Base-by-base conservation (phyloP, 2,113 vertebrate genomes). In the Hydrolagus affinis region DNA sequence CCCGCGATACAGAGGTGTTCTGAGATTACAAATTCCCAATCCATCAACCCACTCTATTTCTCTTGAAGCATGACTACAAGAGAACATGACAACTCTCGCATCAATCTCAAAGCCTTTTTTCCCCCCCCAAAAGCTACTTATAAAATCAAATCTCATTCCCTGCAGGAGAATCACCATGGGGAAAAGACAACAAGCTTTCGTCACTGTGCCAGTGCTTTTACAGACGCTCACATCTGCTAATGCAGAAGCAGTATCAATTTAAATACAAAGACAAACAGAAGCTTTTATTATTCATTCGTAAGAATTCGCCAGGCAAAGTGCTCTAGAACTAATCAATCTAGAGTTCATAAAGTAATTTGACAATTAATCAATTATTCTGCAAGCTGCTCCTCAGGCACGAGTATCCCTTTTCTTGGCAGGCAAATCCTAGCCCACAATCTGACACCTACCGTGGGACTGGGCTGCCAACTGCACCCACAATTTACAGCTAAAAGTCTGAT, bases 381-480 rank as follows among this genome's bases (percentile, higher is more conserved):
- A 91, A 92, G 91, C 90, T 91, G 91, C 90, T 86, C 86, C 88
- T 62, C 88, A 89, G 87, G 87, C 25, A 72, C 87, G 86, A 88
- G 86, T 86, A 83, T 66, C 44, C 25, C 78, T 83, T 83, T 83
- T 32, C 60, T 83, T 92, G 91, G 93, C 92, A 91, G 1, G 3
- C 70, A 87, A 85, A 88, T 85, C 0, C 59, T 60, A 86, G 90
- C 90, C 90, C 23, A 85, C 44, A 87, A 91, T 86, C 90, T 90
- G 91, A 92, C 83, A 70, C 89, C 89, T 90, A 88, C 88, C 75
- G 15, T 86, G 3, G 32, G 88, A 89, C 71, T 89, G 88, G 88
- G 88, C 87, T 85, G 60, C 89, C 93, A 94, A 92, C 93, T 93
- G 93, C 93, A 93, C 91, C 91, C 91, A 0, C 78, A 8, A 71